These are phyloP conservation scores for Barnardius zonarius DNA, from an alignment of 2,113 vertebrate species.

Conservation along the genomic window DNA sequence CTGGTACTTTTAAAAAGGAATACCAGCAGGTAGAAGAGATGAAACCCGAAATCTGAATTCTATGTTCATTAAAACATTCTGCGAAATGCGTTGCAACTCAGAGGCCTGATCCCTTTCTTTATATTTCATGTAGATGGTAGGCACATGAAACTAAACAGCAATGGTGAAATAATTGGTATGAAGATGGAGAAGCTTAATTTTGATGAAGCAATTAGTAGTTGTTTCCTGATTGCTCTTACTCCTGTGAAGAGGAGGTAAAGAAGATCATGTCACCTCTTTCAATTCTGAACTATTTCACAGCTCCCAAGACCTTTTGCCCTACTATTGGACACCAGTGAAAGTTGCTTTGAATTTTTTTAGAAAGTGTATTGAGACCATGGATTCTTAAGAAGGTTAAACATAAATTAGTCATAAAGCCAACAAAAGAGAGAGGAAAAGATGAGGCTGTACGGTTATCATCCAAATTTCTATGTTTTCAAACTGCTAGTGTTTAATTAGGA, in stretches of 20 bases:
- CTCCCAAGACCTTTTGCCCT: constrained; percentile 52
- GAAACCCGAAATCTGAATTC: background rate
- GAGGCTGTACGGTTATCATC: constrained; percentile 75
- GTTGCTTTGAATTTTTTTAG: constrained; percentile 76
- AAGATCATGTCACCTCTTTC: constrained; percentile 22
- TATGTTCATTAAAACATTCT: background rate
- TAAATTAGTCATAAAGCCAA: constrained; percentile 97
- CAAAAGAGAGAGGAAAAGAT: constrained; percentile 82
- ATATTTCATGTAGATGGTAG: background rate
- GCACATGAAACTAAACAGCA: background rate
- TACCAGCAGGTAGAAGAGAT: background rate
- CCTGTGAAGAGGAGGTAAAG: constrained; percentile 18
- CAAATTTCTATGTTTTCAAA: constrained; percentile 80
- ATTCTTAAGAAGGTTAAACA: constrained; percentile 85
- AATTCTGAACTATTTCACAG: constrained; percentile 36
- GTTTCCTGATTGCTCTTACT: constrained; percentile 47
- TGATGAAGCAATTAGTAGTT: constrained; percentile 59
- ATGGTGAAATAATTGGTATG: constrained; percentile 38
- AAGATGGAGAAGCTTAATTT: constrained; percentile 42
- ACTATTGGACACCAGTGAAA: constrained; percentile 54
- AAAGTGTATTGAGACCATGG: constrained; percentile 79
- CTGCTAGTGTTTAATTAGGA: constrained; percentile 78
- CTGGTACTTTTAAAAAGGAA: background rate
- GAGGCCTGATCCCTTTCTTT: background rate
- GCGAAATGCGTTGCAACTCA: background rate